Evolutionary conservation across 92 coral and sea anemone genomes (phyloP).

Genomic region (Meandrina meandrites): DNA sequence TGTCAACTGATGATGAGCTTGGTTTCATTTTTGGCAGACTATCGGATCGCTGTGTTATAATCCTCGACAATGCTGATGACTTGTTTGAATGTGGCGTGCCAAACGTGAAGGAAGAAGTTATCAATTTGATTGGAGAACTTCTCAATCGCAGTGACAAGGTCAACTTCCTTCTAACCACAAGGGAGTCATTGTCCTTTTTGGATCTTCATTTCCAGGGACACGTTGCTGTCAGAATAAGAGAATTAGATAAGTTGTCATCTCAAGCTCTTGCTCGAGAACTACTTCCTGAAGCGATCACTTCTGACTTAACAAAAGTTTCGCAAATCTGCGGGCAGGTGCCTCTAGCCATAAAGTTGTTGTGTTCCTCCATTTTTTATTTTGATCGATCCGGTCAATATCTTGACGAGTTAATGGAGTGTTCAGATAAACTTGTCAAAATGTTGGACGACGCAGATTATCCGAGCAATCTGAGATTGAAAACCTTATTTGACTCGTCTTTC

Average conservation of each 20-base stretch:
- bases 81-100: background rate
- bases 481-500: conserved; percentile 35
- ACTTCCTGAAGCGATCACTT: background rate
- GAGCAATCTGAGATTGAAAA: conserved; percentile 10
- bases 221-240: background rate
- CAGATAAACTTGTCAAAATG: background rate
- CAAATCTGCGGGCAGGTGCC: conserved; percentile 48
- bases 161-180: background rate
- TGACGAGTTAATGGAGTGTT: background rate
- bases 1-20: conserved; percentile 1
- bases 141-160: conserved; percentile 4
- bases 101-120: background rate
- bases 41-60: background rate
- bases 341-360: conserved; percentile 39
- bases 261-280: background rate
- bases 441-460: conserved; percentile 45
- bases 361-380: conserved; percentile 12
- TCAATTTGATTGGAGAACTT: background rate
- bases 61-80: background rate
- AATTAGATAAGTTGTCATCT: background rate
- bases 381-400: background rate
- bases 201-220: background rate
- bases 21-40: background rate
- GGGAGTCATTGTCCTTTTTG: background rate
- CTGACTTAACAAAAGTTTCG: background rate